Evolutionary conservation across 1,140 invertebrate genomes (phyloP), one percentile per base, ranked within the genome.

Genomic region (Cotesia chilonis): DNA sequence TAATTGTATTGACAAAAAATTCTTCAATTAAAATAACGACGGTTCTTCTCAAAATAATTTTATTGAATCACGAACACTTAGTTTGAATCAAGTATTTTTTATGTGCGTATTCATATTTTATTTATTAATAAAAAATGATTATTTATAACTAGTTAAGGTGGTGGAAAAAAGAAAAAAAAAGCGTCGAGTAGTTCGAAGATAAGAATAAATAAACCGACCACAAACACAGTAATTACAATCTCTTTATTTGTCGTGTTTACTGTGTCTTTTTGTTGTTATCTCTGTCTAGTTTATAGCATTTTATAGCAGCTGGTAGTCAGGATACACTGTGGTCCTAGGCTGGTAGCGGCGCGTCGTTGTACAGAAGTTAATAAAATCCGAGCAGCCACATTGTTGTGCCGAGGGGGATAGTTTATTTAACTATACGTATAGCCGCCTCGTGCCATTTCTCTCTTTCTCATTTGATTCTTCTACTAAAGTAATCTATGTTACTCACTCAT

Each of bases 201-300:
- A 76, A 63, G n/a, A 14, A 7, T 37, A 41, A 37, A 55, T 60
- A 76, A 77, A 75, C 78, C 68, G 61, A 73, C 75, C 75, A 83
- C 81, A 83, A 85, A 86, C 80, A 85, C 80, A 84, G 84, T 84
- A 84, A 85, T 86, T 86, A 84, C 84, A 82, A 82, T 83, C 81
- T 82, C 81, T 86, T 85, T 85, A 84, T 86, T 85, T 86, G 83
- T 78, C 77, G 20, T 81, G 83, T 85, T 85, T 83, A 81, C 79
- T 73, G 82, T 76, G 75, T 77, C 68, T 68, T n/a, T 47, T 52
- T 41, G 59, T 71, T 66, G 68, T 36, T 57, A 36, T 54, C 65
- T 60, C 54, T 55, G 5, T 57, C 57, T 28, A 41, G 2, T 71
- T 38, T 51, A 71, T 36, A 9, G 54, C 36, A 38, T 17, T 70